Evolutionary conservation across 2,797 vertebrate genomes (phyloP), one percentile per base, ranked within the genome.

Genomic region (Pachyuromys duprasi): DNA sequence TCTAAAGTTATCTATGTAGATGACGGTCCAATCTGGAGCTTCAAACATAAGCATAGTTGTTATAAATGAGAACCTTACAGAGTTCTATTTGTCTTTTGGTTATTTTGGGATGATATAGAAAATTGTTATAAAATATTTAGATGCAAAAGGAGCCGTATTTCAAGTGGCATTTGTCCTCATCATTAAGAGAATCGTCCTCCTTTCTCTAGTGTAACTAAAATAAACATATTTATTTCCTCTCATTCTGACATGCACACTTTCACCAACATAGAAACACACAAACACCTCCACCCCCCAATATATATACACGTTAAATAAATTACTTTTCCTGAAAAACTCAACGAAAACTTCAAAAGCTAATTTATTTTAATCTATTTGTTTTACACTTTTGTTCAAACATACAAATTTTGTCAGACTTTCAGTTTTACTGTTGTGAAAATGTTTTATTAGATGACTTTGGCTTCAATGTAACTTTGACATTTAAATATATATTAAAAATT

Each of bases 1-100:
- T 96, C 82, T 84, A 91, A 55, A 94, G 81, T 92, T 95, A 95
- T 96, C 90, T 94, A 86, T 82, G 91, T 96, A 94, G 95, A 96
- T 94, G 45, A 75, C n/a, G 31, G 80, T 93, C 89, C 76, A 97
- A 95, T 95, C 62, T 95, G 93, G 93, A 97, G 63, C 81, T 94
- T 95, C 53, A 87, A 96, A 80, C 0, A 14, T 55, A 67, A 89
- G 53, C 63, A 31, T 24, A 84, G 39, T 93, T 95, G 26, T 93
- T 96, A n/a, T 69, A 92, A 95, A 80, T 89, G 55, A 76, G 62
- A 95, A 93, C 81, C 92, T 33, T 6, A 88, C 81, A 84, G 89
- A 94, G 69, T 72, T 96, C 89, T 93, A 91, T 92, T 82, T 82
- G 24, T 69, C 31, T 93, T 76, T 95, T 67, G 33, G 81, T 91